A percentile compares a stretch with the other conserved stretches of the same genome.
phyloP scores from a whole-genome alignment of 2,113 vertebrate genomes.

The Dissostichus mawsoni region DNA sequence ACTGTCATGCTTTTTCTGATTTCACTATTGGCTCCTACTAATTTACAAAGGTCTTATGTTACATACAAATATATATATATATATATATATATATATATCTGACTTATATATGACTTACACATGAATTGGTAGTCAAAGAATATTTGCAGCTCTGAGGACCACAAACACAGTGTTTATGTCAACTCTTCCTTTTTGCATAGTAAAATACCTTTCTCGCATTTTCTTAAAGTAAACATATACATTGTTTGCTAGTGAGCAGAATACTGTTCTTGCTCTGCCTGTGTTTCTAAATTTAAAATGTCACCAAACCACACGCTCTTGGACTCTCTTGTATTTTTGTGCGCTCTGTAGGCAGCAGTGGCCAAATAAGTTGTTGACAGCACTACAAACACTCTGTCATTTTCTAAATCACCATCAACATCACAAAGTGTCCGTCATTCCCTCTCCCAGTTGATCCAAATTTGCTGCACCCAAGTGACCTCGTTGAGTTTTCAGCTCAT shows the following conservation, averaged over 20 bases:
- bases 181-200: background rate
- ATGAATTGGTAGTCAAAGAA: background rate
- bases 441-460: slow-evolving; percentile 8
- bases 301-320: background rate
- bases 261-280: background rate
- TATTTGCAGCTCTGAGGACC: background rate
- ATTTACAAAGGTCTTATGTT: no score
- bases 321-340: background rate
- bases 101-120: no score
- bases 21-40: no score
- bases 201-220: no score
- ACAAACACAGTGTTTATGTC: background rate
- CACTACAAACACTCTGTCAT: background rate
- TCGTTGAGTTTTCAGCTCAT: slow-evolving; percentile 13
- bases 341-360: background rate
- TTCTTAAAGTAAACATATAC: no score
- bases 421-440: slow-evolving; percentile 12
- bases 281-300: background rate
- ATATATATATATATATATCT: no score
- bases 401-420: slow-evolving; percentile 10
- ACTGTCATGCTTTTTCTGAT: no score
- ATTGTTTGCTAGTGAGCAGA: background rate
- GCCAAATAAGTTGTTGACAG: background rate
- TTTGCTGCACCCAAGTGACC: slow-evolving; percentile 6
- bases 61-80: no score